phyloP scores from a whole-genome alignment of 1,140 invertebrate genomes.

The Andricus grossulariae region DNA sequence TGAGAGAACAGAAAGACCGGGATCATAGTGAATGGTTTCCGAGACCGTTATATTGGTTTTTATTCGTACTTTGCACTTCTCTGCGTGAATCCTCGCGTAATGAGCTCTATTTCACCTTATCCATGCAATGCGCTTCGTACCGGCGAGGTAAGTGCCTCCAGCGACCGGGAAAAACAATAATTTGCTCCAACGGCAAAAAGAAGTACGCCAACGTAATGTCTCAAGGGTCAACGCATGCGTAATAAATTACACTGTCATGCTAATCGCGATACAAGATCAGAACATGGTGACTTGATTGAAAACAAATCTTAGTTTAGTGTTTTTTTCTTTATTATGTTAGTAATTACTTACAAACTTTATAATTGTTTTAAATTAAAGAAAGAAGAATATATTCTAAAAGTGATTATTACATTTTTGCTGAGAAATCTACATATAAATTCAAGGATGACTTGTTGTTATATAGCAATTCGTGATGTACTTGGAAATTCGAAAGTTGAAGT shows the following conservation, averaged over 20 bases:
- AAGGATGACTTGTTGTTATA: no score
- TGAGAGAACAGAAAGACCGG: neutral
- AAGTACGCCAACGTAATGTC: neutral
- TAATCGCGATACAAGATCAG: neutral
- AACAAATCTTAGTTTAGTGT: neutral
- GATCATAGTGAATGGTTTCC: conserved; percentile 26
- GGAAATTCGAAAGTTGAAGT: no score
- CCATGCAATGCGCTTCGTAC: neutral
- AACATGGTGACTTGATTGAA: neutral
- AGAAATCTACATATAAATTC: no score
- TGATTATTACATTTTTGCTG: no score
- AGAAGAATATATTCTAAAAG: neutral
- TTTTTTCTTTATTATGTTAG: neutral
- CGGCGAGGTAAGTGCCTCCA: neutral
- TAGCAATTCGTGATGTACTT: no score
- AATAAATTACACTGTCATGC: neutral
- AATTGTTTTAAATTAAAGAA: neutral
- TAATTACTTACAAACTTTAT: neutral
- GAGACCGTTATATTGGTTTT: conserved; percentile 18
- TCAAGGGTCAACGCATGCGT: neutral
- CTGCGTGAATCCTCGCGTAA: conserved; percentile 15
- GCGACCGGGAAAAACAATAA: neutral
- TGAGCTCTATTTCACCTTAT: conserved; percentile 24
- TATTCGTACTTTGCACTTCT: conserved; percentile 16
- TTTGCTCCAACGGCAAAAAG: neutral